A percentile compares a stretch with the other conserved stretches of the same genome.
Conservation (phyloP, 1,140 invertebrate genomes). For the Hycleus cichorii region DNA sequence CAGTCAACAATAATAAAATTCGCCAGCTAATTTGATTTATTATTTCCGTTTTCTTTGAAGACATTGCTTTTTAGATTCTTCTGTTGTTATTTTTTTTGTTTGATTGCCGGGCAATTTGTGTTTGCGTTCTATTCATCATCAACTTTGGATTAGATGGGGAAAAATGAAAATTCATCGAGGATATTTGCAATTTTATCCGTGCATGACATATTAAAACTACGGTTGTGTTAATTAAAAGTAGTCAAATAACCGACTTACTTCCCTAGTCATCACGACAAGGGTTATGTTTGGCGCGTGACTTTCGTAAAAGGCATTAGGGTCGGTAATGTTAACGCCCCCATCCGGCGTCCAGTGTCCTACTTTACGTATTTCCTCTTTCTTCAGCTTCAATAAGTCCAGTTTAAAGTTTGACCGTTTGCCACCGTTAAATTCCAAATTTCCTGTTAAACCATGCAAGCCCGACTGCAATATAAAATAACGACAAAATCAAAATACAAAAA, state of each 20-base stretch:
- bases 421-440: conserved; percentile 78
- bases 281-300: conserved; percentile 79
- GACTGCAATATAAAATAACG: conserved; percentile 49
- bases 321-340: conserved; percentile 71
- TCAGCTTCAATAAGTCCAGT: conserved; percentile 77
- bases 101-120: too few relatives aligned
- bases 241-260: conserved; percentile 50
- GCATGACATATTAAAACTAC: too few relatives aligned
- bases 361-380: conserved; percentile 65
- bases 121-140: too few relatives aligned
- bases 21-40: too few relatives aligned
- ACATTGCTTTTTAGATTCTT: too few relatives aligned
- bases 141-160: too few relatives aligned
- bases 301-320: conserved; percentile 79
- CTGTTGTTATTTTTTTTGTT: too few relatives aligned
- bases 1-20: too few relatives aligned
- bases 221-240: too few relatives aligned
- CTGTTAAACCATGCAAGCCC: conserved; percentile 75
- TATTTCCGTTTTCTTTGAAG: too few relatives aligned
- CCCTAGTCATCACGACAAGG: conserved; percentile 79
- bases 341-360: conserved; percentile 76
- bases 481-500: not conserved
- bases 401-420: conserved; percentile 77
- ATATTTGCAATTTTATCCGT: too few relatives aligned
- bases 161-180: too few relatives aligned